phyloP scores from a whole-genome alignment of 2,888 invertebrate genomes.

The Vannuccia rotundouncinata region DNA sequence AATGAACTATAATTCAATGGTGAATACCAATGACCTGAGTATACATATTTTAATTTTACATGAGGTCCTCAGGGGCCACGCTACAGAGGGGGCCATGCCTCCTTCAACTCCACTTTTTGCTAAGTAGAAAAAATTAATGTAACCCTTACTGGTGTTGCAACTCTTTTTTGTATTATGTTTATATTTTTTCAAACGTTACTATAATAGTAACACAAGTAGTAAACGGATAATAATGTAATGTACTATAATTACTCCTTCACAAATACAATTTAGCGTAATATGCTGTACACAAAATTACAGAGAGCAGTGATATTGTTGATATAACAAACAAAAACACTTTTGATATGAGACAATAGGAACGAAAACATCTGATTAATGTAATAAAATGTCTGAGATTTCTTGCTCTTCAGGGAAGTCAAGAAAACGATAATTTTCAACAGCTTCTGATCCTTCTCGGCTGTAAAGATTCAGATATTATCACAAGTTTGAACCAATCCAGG shows the following conservation, averaged over 20 bases:
- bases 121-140: slow-evolving; percentile 18
- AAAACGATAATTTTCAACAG: not conserved
- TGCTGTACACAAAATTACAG: slow-evolving; percentile 23
- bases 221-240: slow-evolving; percentile 11
- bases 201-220: slow-evolving; percentile 17
- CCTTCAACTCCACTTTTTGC: slow-evolving; percentile 6
- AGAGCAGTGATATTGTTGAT: not conserved
- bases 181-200: slow-evolving; percentile 13
- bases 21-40: no score
- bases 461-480: not conserved
- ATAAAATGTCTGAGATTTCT: not conserved
- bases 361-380: not conserved
- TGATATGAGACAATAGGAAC: not conserved
- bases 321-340: not conserved
- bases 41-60: not conserved
- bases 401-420: not conserved
- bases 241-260: slow-evolving; percentile 15
- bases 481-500: not conserved
- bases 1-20: no score
- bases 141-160: slow-evolving; percentile 19
- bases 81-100: not conserved
- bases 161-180: slow-evolving; percentile 21
- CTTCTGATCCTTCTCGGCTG: not conserved
- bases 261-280: slow-evolving; percentile 23
- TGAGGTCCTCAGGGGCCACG: not conserved